A percentile compares a stretch with the other conserved stretches of the same genome.
phyloP scores from a whole-genome alignment of 1,140 invertebrate genomes.

The Adelges cooleyi region DNA sequence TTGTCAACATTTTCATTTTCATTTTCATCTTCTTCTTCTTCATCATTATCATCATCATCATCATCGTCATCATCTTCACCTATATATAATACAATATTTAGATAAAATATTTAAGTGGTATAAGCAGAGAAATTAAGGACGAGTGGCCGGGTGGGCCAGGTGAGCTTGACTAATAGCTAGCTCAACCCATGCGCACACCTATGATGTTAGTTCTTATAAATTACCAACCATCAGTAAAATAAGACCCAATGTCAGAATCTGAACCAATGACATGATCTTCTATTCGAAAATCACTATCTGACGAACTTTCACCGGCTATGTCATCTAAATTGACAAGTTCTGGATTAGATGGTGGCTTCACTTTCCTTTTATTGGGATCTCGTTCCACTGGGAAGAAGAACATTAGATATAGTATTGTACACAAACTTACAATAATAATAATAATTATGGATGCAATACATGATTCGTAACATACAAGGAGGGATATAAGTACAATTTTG shows the following conservation, averaged over 20 bases:
- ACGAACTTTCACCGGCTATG: conserved; percentile 67
- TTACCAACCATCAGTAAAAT: conserved; percentile 23
- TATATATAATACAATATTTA: no score
- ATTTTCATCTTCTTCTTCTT: conserved; percentile 39
- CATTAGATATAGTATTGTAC: not conserved
- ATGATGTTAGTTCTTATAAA: no score
- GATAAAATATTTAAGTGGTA: no score
- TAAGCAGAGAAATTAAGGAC: no score
- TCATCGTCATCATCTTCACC: conserved; percentile 26
- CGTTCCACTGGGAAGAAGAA: conserved; percentile 53
- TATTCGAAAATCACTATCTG: conserved; percentile 89
- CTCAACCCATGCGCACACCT: no score
- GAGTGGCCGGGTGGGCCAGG: no score
- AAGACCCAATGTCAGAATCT: conserved; percentile 39
- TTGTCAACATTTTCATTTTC: conserved; percentile 38
- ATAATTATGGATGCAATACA: no score
- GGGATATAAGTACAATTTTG: no score
- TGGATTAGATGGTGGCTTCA: conserved; percentile 60
- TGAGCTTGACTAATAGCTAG: no score
- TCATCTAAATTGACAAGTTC: conserved; percentile 61
- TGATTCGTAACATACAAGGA: no score
- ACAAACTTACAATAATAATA: not conserved
- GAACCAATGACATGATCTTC: conserved; percentile 66
- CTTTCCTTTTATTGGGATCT: conserved; percentile 71
- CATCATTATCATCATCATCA: conserved; percentile 37